A percentile compares a stretch with the other conserved stretches of the same genome.
Conservation (phyloP, 2,888 invertebrate genomes). For the Mesorhabditis sp. region DNA sequence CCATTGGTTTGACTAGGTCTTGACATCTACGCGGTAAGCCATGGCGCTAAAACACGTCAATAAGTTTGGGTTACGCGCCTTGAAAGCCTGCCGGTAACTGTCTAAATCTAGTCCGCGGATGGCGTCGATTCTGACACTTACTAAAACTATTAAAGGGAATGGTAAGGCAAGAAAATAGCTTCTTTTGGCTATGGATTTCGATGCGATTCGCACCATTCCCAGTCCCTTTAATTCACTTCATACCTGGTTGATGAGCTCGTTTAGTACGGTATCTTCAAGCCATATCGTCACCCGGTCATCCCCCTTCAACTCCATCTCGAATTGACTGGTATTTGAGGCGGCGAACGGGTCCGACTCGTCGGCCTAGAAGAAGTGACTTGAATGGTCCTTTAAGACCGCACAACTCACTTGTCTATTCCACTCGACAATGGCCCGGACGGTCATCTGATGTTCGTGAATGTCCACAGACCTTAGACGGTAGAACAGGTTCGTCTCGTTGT, state of each 20-base stretch:
- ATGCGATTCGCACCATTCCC: no score
- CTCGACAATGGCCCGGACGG: slow-evolving; percentile 39
- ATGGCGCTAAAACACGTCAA: no score
- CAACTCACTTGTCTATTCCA: slow-evolving; percentile 32
- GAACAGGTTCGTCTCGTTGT: slow-evolving; percentile 23
- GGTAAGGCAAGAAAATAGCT: no score
- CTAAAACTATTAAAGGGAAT: no score
- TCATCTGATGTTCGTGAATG: slow-evolving; percentile 42
- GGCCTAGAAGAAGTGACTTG: neutral
- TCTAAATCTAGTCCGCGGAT: no score
- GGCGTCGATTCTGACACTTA: no score
- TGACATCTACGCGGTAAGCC: no score
- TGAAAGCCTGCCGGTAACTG: no score
- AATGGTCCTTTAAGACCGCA: neutral
- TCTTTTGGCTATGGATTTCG: no score
- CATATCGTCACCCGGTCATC: slow-evolving; percentile 44
- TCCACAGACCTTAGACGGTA: slow-evolving; percentile 27
- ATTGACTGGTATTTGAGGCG: slow-evolving; percentile 20
- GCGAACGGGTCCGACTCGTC: slow-evolving; percentile 12
- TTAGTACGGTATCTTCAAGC: slow-evolving; percentile 51
- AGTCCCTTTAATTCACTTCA: neutral
- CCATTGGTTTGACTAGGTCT: no score
- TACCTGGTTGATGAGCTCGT: slow-evolving; percentile 50
- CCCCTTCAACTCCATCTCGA: slow-evolving; percentile 35
- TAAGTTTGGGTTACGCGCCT: no score